Evolutionary conservation across 2,113 vertebrate genomes (phyloP).

Genomic region (Myotis davidii): DNA sequence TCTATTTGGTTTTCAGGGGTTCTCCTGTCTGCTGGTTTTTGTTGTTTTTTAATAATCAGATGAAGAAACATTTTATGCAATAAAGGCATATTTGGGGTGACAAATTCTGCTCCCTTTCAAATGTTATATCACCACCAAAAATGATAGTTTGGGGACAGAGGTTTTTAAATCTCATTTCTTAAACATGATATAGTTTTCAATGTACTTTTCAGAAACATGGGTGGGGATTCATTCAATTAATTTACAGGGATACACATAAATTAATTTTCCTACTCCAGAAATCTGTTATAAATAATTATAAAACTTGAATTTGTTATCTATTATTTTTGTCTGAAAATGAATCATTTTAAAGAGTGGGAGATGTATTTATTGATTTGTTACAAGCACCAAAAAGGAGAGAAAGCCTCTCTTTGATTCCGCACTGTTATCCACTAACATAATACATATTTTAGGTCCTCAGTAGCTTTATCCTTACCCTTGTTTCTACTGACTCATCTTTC

Average conservation of each 20-base stretch:
- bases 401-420: neutral
- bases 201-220: neutral
- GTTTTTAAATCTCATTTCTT: neutral
- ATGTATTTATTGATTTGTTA: neutral
- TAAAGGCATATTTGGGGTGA: neutral
- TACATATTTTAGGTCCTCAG: neutral
- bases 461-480: too few relatives aligned
- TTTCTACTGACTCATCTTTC: neutral
- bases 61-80: neutral
- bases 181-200: neutral
- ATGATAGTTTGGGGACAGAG: neutral
- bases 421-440: neutral
- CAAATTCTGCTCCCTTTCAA: neutral
- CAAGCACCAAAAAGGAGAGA: neutral
- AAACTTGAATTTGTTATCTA: neutral
- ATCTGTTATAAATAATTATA: neutral
- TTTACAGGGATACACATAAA: neutral
- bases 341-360: neutral
- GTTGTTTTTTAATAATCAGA: neutral
- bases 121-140: neutral
- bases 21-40: neutral
- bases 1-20: neutral
- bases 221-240: slow-evolving; percentile 3
- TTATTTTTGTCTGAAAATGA: neutral
- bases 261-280: neutral